Percentiles rank a stretch among this genome's conserved stretches.
phyloP scores from a whole-genome alignment of 1,140 invertebrate genomes.

The Pentalonia nigronervosa region DNA sequence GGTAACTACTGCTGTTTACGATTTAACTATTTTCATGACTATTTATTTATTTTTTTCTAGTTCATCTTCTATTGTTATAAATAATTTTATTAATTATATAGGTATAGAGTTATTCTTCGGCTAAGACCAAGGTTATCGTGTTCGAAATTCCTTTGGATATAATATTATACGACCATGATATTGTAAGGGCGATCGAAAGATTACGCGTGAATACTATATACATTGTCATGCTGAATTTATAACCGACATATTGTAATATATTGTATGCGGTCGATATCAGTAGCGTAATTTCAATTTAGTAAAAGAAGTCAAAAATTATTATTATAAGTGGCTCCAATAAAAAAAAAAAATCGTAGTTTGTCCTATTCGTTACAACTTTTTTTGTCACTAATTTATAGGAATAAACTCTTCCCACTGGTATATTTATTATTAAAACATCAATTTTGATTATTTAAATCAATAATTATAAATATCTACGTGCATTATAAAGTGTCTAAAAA shows the following conservation, averaged over 20 bases:
- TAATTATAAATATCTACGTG: too few relatives aligned
- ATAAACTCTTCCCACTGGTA: not conserved
- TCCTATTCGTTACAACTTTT: not conserved
- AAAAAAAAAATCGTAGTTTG: not conserved
- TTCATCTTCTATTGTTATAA: constrained; percentile 20
- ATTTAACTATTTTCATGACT: not conserved
- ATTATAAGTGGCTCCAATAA: not conserved
- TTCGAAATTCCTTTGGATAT: constrained; percentile 8
- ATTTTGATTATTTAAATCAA: too few relatives aligned
- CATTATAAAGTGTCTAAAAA: too few relatives aligned
- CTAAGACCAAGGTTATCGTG: not conserved
- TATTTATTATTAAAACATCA: not conserved
- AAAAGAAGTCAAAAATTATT: not conserved
- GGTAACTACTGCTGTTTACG: not conserved
- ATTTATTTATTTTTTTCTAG: not conserved
- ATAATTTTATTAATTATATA: not conserved
- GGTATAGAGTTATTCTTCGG: not conserved
- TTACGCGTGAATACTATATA: not conserved
- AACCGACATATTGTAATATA: not conserved
- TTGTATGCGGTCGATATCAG: not conserved
- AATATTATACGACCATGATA: not conserved
- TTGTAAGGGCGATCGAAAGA: not conserved
- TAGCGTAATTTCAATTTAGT: too few relatives aligned
- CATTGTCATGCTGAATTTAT: not conserved
- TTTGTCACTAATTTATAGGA: not conserved